Conservation (phyloP, 2,888 invertebrate genomes). For the Athripsodes cinereus region DNA sequence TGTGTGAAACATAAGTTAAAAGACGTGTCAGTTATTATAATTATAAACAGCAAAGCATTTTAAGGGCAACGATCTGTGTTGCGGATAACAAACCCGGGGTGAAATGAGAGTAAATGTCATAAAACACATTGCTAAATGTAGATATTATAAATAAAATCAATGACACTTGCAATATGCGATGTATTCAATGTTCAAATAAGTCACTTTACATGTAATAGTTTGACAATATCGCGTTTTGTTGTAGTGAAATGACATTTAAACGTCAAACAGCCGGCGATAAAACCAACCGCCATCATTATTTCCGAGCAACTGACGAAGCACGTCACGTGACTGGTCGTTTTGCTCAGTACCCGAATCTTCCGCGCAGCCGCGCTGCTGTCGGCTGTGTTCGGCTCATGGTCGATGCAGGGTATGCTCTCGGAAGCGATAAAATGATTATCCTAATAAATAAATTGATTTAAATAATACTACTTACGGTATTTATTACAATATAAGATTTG, state of each 20-base stretch:
- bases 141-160: slow-evolving; percentile 5
- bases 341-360: slow-evolving; percentile 44
- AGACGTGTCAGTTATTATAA: not conserved
- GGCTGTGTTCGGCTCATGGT: slow-evolving; percentile 4
- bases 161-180: slow-evolving; percentile 5
- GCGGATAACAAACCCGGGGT: slow-evolving; percentile 16
- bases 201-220: slow-evolving; percentile 13
- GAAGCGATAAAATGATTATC: slow-evolving; percentile 9
- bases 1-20: not conserved
- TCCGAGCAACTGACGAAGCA: slow-evolving; percentile 50
- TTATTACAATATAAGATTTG: too few relatives aligned
- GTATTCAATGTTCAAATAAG: not conserved
- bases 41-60: not conserved
- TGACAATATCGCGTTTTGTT: slow-evolving; percentile 16
- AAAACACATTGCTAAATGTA: slow-evolving; percentile 13
- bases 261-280: slow-evolving; percentile 40
- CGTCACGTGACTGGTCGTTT: slow-evolving; percentile 55
- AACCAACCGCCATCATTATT: slow-evolving; percentile 38
- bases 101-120: slow-evolving; percentile 18
- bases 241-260: slow-evolving; percentile 20
- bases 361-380: slow-evolving; percentile 19
- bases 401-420: slow-evolving; percentile 8
- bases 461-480: too few relatives aligned
- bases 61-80: slow-evolving; percentile 21
- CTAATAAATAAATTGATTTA: slow-evolving; percentile 3